Conservation (phyloP, 2,797 vertebrate species). For the Chelon labrosus region DNA sequence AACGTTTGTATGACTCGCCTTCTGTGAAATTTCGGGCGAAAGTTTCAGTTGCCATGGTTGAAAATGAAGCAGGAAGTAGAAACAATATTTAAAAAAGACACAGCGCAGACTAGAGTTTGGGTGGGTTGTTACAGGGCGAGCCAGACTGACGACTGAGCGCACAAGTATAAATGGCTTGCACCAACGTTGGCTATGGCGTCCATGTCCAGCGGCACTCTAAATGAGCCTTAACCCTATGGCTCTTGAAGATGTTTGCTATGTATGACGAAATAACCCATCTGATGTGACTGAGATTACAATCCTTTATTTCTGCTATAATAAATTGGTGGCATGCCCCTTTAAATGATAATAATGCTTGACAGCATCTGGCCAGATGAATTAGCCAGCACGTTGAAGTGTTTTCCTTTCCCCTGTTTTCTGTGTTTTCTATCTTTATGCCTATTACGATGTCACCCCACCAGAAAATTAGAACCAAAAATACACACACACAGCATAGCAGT, state of each 20-base stretch:
- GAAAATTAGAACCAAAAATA: neutral
- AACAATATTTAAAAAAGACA: too few species aligned
- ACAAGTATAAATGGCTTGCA: too few species aligned
- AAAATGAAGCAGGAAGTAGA: too few species aligned
- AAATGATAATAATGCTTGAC: neutral
- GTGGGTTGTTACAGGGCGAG: too few species aligned
- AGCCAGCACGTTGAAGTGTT: neutral
- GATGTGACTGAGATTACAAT: neutral
- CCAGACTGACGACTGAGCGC: too few species aligned
- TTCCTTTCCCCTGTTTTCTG: neutral
- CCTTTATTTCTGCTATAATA: neutral
- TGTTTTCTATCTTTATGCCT: neutral
- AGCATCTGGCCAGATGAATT: neutral
- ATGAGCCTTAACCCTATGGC: too few species aligned
- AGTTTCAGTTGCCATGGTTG: too few species aligned
- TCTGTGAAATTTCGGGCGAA: too few species aligned
- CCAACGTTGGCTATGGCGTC: too few species aligned
- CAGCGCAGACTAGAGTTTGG: too few species aligned
- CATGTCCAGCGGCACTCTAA: too few species aligned
- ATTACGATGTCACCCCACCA: neutral
- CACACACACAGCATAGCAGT: neutral
- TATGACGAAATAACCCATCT: neutral
- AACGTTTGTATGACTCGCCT: too few species aligned
- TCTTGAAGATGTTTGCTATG: neutral
- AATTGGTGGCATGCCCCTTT: neutral